Conservation (phyloP, 1,140 invertebrate species). For the Micrasema minimum region DNA sequence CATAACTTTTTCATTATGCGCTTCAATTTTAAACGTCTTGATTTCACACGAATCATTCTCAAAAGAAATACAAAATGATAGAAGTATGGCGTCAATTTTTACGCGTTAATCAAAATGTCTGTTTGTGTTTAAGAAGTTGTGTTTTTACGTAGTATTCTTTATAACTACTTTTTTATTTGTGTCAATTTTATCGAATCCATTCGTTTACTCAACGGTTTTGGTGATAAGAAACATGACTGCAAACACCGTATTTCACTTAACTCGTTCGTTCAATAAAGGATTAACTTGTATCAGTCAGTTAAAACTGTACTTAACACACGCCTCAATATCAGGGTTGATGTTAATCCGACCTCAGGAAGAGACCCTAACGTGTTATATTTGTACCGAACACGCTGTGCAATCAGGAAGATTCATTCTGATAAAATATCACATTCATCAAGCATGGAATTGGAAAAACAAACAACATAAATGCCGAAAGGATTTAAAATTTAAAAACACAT, state of each 20-base stretch:
- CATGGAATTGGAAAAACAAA: neutral
- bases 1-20: conserved; percentile 32
- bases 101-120: neutral
- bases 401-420: conserved; percentile 29
- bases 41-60: conserved; percentile 24
- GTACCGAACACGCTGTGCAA: conserved; percentile 5
- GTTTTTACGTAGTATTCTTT: neutral
- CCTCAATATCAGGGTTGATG: too few species aligned
- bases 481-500: neutral
- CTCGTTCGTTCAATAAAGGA: too few species aligned
- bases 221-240: conserved; percentile 18
- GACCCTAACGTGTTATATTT: conserved; percentile 12
- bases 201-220: conserved; percentile 9
- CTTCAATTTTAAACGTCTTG: conserved; percentile 36
- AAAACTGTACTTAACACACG: too few species aligned
- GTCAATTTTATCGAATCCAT: neutral
- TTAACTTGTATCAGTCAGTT: too few species aligned
- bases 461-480: neutral
- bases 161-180: neutral
- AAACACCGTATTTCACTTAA: conserved; percentile 3
- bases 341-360: too few species aligned
- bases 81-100: neutral
- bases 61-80: neutral
- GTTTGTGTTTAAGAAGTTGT: neutral
- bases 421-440: conserved; percentile 8